Evolutionary conservation across 2,113 vertebrate genomes (phyloP), one percentile per base, ranked within the genome.

Genomic region (Bucco capensis): DNA sequence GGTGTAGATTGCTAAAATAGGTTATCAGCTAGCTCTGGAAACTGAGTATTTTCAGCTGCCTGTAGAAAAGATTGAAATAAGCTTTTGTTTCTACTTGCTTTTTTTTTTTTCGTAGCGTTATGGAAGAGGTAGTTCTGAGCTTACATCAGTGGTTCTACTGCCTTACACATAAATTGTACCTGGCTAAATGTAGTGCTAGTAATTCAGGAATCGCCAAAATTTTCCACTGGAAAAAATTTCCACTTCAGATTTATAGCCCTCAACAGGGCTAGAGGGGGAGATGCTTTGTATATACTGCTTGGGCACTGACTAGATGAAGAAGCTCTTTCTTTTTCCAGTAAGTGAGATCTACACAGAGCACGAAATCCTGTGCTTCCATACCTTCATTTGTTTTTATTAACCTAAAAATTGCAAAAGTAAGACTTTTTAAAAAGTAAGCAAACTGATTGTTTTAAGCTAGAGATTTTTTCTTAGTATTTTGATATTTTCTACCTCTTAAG

Each of bases 401-500:
- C 44, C 70, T 83, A 83, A 92, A 92, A 96, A 86, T 83, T 64
- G 72, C 79, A 73, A 70, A 79, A 88, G 60, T 61, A 67, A 79
- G 83, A 94, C 79, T 97, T 96, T 96, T 91, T 95, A 83, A 94
- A 91, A 89, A 65, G 80, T 92, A 73, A 88, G 88, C 64, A 82
- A 94, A 89, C 57, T 56, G 83, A 89, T 96, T 97, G 80, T 96
- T 96, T 96, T 91, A 93, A 95, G 91, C 74, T 93, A 97, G 79
- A 85, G 87, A 30, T 72, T 75, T 96, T 94, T 97, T 97, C 95
- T 51, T 95, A 90, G 57, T 94, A 88, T 89, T 97, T 95, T 96
- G 88, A 91, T 97, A 97, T 97, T 96, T 97, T 97, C 98, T 98
- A 98, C 97, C 98, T 98, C 97, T 97, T 96, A 76, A 92, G 83